These are phyloP conservation scores for Riparia riparia DNA, from an alignment of 2,113 vertebrate species.

Conservation along the genomic window DNA sequence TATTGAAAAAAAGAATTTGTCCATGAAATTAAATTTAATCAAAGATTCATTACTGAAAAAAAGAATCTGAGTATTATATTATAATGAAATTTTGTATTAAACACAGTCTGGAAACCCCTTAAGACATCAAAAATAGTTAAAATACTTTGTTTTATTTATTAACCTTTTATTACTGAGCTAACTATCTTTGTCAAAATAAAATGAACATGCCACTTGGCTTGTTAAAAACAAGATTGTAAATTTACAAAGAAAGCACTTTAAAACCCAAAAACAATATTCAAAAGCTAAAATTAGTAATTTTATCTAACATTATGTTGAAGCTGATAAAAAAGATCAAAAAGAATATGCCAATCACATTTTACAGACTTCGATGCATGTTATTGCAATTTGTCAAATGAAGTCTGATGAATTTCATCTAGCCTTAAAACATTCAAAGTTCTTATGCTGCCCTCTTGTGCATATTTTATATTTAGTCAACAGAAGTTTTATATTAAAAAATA, in stretches of 20 bases:
- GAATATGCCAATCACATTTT: neutral
- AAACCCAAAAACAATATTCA: neutral
- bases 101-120: neutral
- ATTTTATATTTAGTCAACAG: neutral
- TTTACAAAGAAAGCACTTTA: neutral
- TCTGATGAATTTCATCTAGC: neutral
- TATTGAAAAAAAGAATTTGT: neutral
- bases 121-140: neutral
- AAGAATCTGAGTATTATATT: neutral
- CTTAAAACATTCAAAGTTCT: neutral
- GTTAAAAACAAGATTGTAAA: neutral
- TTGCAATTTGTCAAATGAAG: neutral
- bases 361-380: neutral
- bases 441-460: conserved; percentile 74
- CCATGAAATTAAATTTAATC: neutral
- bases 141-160: neutral
- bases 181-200: neutral
- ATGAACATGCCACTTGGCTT: neutral
- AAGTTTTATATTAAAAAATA: neutral
- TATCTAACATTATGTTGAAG: neutral
- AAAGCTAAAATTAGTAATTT: neutral
- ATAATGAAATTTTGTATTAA: neutral
- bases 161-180: neutral
- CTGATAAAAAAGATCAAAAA: neutral
- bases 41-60: neutral